These are phyloP conservation scores for Cerastis rubricosa DNA, from an alignment of 2,888 invertebrate species.

Conservation along the genomic window DNA sequence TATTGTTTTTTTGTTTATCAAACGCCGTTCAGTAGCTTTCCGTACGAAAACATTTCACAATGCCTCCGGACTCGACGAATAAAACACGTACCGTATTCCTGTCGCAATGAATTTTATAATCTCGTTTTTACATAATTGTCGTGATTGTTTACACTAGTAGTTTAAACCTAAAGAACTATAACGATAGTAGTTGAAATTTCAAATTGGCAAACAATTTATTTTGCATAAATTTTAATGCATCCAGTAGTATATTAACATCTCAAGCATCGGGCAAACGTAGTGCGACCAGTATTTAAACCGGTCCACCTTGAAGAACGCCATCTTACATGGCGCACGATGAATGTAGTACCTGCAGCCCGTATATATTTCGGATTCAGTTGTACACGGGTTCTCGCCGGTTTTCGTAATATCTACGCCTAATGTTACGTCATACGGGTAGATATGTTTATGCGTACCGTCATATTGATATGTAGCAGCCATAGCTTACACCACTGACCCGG, in stretches of 20 bases:
- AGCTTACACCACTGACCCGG: constrained; percentile 86
- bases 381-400: constrained; percentile 74
- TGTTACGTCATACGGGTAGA: constrained; percentile 82
- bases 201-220: constrained; percentile 54
- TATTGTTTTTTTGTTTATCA: constrained; percentile 41
- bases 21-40: constrained; percentile 52
- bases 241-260: constrained; percentile 66
- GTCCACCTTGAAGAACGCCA: constrained; percentile 84
- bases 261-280: constrained; percentile 75
- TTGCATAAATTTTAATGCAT: constrained; percentile 57
- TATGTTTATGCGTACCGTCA: constrained; percentile 83
- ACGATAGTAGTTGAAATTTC: constrained; percentile 38
- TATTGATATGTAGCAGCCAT: constrained; percentile 82
- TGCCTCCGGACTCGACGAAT: constrained; percentile 59
- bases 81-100: constrained; percentile 69
- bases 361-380: constrained; percentile 79
- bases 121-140: constrained; percentile 65
- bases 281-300: constrained; percentile 78
- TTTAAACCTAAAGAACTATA: constrained; percentile 24
- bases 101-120: constrained; percentile 69
- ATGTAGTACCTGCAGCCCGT: constrained; percentile 78
- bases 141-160: constrained; percentile 41
- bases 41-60: constrained; percentile 68
- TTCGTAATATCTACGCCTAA: constrained; percentile 82
- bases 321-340: constrained; percentile 75